These are phyloP conservation scores for Tautogolabrus adspersus DNA, from an alignment of 2,113 vertebrate genomes.

Conservation along the genomic window DNA sequence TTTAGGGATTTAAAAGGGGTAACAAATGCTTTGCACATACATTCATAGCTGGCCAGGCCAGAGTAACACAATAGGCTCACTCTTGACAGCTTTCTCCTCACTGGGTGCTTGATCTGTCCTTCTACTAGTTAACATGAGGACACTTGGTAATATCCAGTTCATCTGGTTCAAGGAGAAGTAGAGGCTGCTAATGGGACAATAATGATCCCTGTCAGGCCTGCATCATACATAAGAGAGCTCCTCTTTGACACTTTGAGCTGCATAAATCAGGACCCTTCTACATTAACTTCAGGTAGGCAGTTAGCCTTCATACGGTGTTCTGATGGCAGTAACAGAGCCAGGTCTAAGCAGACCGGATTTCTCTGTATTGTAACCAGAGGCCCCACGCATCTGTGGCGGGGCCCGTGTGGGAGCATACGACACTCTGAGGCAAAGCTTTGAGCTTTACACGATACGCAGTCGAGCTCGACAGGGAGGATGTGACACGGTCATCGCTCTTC, in stretches of 20 bases:
- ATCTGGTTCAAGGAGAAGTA: constrained; percentile 33
- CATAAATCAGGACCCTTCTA: constrained; percentile 68
- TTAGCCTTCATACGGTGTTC: constrained; percentile 71
- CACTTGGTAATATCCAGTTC: constrained; percentile 40
- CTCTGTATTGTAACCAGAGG: constrained; percentile 78
- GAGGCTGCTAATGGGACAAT: constrained; percentile 49
- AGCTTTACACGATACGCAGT: constrained; percentile 83
- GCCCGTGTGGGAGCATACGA: constrained; percentile 67
- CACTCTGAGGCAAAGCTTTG: constrained; percentile 62
- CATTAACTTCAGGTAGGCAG: constrained; percentile 56
- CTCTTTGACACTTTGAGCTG: constrained; percentile 53
- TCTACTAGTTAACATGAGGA: constrained; percentile 44
- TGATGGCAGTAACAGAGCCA: constrained; percentile 71
- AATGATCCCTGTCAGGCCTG: constrained; percentile 54
- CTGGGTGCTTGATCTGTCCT: constrained; percentile 32
- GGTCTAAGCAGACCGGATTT: constrained; percentile 74
- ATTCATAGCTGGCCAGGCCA: constrained; percentile 16
- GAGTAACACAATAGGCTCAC: constrained; percentile 56
- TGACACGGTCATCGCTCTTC: constrained; percentile 79
- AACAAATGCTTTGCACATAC: constrained; percentile 66
- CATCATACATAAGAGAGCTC: constrained; percentile 59
- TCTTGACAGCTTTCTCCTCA: constrained; percentile 50
- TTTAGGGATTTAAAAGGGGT: constrained; percentile 61
- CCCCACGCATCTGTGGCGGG: constrained; percentile 60
- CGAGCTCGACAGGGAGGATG: constrained; percentile 78